phyloP scores from a whole-genome alignment of 1,140 invertebrate genomes.

The Gryon sp. region DNA sequence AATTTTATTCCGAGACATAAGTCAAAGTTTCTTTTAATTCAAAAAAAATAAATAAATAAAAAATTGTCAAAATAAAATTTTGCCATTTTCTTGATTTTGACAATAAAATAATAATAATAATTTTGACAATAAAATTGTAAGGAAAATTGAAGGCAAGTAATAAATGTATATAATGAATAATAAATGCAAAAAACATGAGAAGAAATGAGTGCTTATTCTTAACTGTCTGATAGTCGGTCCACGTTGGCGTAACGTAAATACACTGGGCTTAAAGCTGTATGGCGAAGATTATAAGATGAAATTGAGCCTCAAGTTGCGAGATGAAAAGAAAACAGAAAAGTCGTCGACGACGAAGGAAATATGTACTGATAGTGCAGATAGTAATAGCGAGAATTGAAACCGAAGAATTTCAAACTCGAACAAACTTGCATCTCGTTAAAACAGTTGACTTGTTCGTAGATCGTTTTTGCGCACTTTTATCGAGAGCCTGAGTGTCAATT shows the following conservation, averaged over 20 bases:
- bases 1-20: too few relatives aligned
- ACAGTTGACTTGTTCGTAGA: slow-evolving; percentile 20
- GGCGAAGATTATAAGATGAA: slow-evolving; percentile 63
- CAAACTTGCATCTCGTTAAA: slow-evolving; percentile 49
- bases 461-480: slow-evolving; percentile 20
- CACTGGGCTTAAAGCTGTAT: slow-evolving; percentile 43
- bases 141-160: too few relatives aligned
- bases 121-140: background rate
- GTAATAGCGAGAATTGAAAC: slow-evolving; percentile 47
- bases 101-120: background rate
- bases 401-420: slow-evolving; percentile 43
- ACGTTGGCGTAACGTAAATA: slow-evolving; percentile 51
- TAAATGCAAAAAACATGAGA: slow-evolving; percentile 1
- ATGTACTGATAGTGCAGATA: slow-evolving; percentile 51
- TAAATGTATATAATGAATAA: slow-evolving; percentile 6
- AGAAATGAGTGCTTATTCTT: slow-evolving; percentile 37
- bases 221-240: slow-evolving; percentile 42
- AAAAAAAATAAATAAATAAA: too few relatives aligned
- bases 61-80: too few relatives aligned
- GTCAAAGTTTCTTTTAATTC: too few relatives aligned
- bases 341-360: slow-evolving; percentile 25
- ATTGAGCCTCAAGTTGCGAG: slow-evolving; percentile 54
- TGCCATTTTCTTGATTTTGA: background rate
- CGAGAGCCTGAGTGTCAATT: slow-evolving; percentile 5
- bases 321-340: slow-evolving; percentile 64